Evolutionary conservation across 1,140 invertebrate species (phyloP).

Genomic region (Ectropis grisescens): DNA sequence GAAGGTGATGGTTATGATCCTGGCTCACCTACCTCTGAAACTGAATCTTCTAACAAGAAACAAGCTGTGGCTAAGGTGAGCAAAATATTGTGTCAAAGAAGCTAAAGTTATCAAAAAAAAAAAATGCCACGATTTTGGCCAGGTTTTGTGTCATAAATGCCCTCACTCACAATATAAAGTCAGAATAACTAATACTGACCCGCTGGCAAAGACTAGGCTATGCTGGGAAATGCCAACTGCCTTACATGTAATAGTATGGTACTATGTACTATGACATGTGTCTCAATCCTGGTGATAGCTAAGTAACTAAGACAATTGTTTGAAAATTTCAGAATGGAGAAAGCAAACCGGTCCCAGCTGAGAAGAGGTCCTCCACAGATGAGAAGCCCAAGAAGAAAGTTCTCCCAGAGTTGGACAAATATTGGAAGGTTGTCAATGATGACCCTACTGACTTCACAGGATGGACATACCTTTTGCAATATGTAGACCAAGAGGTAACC

Average conservation of each 20-base stretch:
- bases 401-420: conserved; percentile 90
- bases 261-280: too few relatives aligned
- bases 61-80: conserved; percentile 67
- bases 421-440: conserved; percentile 95
- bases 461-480: conserved; percentile 96
- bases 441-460: conserved; percentile 97
- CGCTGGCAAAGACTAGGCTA: too few relatives aligned
- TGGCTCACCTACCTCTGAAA: conserved; percentile 82
- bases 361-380: conserved; percentile 55
- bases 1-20: conserved; percentile 78
- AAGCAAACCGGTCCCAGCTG: conserved; percentile 60
- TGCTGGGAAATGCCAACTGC: too few relatives aligned
- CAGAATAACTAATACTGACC: too few relatives aligned
- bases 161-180: too few relatives aligned
- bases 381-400: conserved; percentile 69
- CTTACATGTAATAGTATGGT: too few relatives aligned
- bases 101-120: neutral
- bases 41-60: conserved; percentile 78
- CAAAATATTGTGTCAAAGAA: neutral
- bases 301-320: conserved; percentile 1
- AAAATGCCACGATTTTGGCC: neutral
- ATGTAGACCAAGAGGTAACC: conserved; percentile 96
- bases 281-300: too few relatives aligned
- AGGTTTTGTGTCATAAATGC: too few relatives aligned
- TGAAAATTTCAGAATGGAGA: conserved; percentile 49